These are phyloP conservation scores for Ryuthela nishihirai DNA, from an alignment of 2,888 invertebrate species.

Conservation along the genomic window DNA sequence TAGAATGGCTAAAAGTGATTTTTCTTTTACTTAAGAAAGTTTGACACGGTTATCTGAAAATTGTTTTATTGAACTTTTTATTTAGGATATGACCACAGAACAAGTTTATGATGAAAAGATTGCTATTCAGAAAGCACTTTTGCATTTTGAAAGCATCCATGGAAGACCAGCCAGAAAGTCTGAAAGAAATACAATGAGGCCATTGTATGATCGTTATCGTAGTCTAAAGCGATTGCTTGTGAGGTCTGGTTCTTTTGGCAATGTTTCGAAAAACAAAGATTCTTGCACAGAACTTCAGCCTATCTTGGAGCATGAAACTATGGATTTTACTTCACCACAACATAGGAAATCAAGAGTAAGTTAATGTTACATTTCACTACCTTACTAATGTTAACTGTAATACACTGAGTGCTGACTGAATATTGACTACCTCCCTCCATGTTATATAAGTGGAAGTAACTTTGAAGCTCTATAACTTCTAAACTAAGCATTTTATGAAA, in stretches of 20 bases:
- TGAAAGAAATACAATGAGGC: conserved; percentile 79
- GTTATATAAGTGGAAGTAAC: no score
- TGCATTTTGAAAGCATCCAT: conserved; percentile 81
- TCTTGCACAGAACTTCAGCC: conserved; percentile 75
- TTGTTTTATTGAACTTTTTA: not conserved
- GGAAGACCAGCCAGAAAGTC: conserved; percentile 80
- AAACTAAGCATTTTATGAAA: no score
- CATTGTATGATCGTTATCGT: conserved; percentile 86
- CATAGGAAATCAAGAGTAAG: conserved; percentile 47
- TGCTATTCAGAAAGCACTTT: conserved; percentile 80
- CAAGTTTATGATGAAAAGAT: conserved; percentile 86
- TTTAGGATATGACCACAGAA: conserved; percentile 64
- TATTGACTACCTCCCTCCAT: no score
- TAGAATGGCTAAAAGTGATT: no score
- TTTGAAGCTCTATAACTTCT: no score
- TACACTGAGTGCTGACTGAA: no score
- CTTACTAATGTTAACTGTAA: no score
- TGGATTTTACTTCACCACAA: conserved; percentile 64
- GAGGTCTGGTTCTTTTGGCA: conserved; percentile 53
- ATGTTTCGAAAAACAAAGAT: conserved; percentile 57
- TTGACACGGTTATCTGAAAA: not conserved
- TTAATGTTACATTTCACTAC: no score
- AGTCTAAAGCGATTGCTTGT: conserved; percentile 76
- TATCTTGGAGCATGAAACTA: conserved; percentile 85
- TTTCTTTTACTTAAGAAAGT: not conserved